Conservation (phyloP, 2,113 vertebrate species). For the Perca fluviatilis region DNA sequence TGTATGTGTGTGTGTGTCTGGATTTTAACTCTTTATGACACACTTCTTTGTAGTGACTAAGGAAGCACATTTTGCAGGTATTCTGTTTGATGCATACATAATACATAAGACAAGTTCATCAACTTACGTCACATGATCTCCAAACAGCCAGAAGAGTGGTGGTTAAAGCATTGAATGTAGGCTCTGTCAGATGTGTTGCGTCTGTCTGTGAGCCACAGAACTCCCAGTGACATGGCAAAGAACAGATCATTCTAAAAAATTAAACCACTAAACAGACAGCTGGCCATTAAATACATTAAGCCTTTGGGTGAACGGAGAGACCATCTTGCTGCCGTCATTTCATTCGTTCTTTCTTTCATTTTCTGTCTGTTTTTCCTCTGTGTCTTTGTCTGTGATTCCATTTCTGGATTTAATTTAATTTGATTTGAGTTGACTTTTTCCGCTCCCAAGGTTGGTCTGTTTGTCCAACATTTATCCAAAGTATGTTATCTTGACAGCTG, state of each 20-base stretch:
- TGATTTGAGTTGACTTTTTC: conserved; percentile 32
- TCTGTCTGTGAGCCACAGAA: conserved; percentile 28
- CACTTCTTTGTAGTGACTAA: neutral
- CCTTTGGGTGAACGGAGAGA: conserved; percentile 26
- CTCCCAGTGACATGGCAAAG: conserved; percentile 25
- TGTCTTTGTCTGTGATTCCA: neutral
- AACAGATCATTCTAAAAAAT: conserved; percentile 51
- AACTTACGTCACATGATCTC: neutral
- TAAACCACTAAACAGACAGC: conserved; percentile 47
- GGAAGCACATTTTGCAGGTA: neutral
- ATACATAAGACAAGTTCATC: neutral
- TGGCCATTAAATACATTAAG: conserved; percentile 45
- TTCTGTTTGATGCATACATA: conserved; percentile 10
- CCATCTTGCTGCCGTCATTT: conserved; percentile 11
- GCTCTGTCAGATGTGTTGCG: neutral
- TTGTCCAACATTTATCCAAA: conserved; percentile 9
- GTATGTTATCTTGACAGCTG: neutral
- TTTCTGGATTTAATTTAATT: conserved; percentile 20
- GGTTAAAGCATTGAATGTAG: conserved; percentile 12
- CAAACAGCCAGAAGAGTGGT: neutral
- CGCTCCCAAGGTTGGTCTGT: neutral
- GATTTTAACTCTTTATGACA: neutral
- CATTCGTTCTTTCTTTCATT: conserved; percentile 2
- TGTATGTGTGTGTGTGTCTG: neutral
- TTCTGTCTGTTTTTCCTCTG: conserved; percentile 6